Base-by-base conservation (phyloP, 2,113 vertebrate genomes). In the Eudyptes chrysolophus region DNA sequence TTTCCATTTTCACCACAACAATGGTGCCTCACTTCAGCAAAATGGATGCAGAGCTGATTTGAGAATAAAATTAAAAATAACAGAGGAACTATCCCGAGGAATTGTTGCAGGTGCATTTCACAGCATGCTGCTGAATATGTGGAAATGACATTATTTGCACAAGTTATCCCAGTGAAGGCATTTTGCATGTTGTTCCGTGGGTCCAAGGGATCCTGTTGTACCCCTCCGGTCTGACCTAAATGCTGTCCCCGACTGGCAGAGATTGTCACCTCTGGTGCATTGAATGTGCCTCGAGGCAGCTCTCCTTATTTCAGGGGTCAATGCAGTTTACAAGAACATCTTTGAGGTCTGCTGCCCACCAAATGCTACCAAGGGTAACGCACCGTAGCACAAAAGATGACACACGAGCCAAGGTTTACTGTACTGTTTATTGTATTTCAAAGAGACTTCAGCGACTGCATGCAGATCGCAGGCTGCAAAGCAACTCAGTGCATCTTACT, bases 221-320 rank as follows among this genome's bases (percentile, higher is more conserved):
- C 10, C 20, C 26, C 58, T 64, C 58, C 6, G 2, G 5, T 29
- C 49, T 61, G 71, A 25, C 26, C 76, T 61, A 15, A 7, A 29
- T 3, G 9, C 19, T 69, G 55, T 64, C 61, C 51, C 42, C 0
- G 2, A 10, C 27, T 52, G 46, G 16, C 24, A 75, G 42, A 32
- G 6, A 1, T 2, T 49, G 77, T 74, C 48, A 36, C 34, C 82
- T 82, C 34, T 1, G 1, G 64, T 44, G 72, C 64, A 29, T 0
- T 0, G 0, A 0, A 8, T 6, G 9, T 57, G 62, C 11, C 1
- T 27, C 0, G 4, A 27, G 38, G 18, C 52, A 92, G 20, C 44
- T 48, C 21, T 65, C 54, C 75, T 70, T 21, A 6, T 46, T 49
- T 54, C 38, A 51, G 34, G 29, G 34, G 21, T 79, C 27, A 8